phyloP scores from a whole-genome alignment of 2,797 vertebrate genomes.

The Myotis findleyi region DNA sequence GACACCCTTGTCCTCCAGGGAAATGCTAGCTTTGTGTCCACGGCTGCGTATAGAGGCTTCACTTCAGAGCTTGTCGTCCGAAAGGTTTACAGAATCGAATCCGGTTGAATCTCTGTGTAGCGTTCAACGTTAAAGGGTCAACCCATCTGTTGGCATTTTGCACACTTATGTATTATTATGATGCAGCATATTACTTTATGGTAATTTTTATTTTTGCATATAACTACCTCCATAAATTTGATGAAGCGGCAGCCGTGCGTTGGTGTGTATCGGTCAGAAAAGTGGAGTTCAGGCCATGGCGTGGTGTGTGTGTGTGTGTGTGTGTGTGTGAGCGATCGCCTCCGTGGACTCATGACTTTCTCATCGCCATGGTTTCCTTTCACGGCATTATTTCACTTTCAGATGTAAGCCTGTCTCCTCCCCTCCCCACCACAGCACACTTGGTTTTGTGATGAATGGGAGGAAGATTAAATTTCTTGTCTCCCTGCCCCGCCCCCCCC shows the following conservation, averaged over 20 bases:
- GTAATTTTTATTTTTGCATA: conserved; percentile 92
- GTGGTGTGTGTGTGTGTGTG: conserved; percentile 83
- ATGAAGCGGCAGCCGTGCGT: conserved; percentile 90
- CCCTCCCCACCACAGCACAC: conserved; percentile 77
- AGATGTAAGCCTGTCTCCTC: conserved; percentile 82
- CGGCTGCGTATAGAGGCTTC: conserved; percentile 84
- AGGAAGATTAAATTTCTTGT: conserved; percentile 78
- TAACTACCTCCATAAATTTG: conserved; percentile 98
- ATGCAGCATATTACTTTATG: conserved; percentile 91
- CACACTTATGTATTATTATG: conserved; percentile 92
- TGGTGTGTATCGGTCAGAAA: conserved; percentile 86
- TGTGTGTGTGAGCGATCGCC: conserved; percentile 82
- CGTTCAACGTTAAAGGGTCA: conserved; percentile 90
- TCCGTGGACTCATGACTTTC: conserved; percentile 84
- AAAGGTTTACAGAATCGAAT: conserved; percentile 89
- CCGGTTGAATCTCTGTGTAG: conserved; percentile 87
- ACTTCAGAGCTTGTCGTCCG: conserved; percentile 83
- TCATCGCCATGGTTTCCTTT: conserved; percentile 86
- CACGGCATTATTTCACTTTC: conserved; percentile 82
- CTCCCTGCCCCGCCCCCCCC: conserved; percentile 44
- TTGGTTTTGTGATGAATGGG: conserved; percentile 82
- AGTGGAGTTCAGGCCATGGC: conserved; percentile 85
- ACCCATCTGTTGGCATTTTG: conserved; percentile 92
- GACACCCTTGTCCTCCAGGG: conserved; percentile 81
- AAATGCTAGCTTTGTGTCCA: conserved; percentile 83